These are phyloP conservation scores for Vanessa tameamea DNA, from an alignment of 1,140 invertebrate species.

Conservation along the genomic window DNA sequence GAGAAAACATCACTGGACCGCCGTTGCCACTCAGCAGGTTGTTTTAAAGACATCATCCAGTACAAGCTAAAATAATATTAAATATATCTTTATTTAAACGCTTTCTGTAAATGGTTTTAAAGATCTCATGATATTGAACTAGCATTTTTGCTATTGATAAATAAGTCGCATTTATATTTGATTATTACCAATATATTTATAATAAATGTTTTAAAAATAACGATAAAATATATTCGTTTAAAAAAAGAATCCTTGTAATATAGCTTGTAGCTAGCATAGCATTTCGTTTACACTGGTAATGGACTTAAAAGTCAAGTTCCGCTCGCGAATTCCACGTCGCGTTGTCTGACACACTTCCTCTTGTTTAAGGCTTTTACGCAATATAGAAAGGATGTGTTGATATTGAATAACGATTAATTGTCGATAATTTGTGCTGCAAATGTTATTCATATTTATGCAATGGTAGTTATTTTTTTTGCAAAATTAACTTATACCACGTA, in stretches of 20 bases:
- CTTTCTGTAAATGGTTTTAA: not conserved
- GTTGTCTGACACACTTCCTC: slow-evolving; percentile 42
- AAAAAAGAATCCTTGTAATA: slow-evolving; percentile 1
- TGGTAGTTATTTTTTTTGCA: not conserved
- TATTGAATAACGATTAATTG: slow-evolving; percentile 44
- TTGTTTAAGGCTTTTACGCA: slow-evolving; percentile 44
- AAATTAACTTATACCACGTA: not conserved
- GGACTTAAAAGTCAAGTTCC: slow-evolving; percentile 42
- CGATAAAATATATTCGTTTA: not conserved
- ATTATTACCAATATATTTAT: not conserved
- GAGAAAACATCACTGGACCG: slow-evolving; percentile 35
- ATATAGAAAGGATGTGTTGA: slow-evolving; percentile 49
- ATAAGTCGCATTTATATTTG: not conserved
- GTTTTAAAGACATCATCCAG: slow-evolving; percentile 19
- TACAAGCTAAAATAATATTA: slow-evolving; percentile 2
- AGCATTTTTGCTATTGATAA: not conserved
- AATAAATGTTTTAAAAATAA: not conserved
- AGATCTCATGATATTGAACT: too few relatives aligned
- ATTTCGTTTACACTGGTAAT: slow-evolving; percentile 29
- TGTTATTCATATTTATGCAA: slow-evolving; percentile 1
- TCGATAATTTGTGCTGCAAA: not conserved
- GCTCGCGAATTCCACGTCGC: slow-evolving; percentile 52
- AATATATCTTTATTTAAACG: not conserved
- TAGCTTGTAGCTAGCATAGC: slow-evolving; percentile 22
- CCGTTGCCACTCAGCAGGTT: slow-evolving; percentile 31